Evolutionary conservation across 2,113 vertebrate genomes (phyloP).

Genomic region (Callopanchax toddi): DNA sequence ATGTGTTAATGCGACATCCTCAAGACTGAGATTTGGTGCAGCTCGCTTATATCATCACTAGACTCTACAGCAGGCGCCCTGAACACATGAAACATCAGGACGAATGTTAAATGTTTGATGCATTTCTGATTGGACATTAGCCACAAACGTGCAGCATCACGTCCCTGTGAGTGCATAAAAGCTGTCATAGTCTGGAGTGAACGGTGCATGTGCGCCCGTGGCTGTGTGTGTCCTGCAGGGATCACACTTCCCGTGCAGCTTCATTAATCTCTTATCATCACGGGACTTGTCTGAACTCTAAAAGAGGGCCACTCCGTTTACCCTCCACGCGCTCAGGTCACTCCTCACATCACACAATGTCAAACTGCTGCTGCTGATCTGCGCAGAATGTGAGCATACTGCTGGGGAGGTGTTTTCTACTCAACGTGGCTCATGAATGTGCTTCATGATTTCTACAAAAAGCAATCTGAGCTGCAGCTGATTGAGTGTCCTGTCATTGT

Average conservation of each 20-base stretch:
- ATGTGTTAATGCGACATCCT: slow-evolving; percentile 64
- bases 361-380: slow-evolving; percentile 39
- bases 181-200: slow-evolving; percentile 43
- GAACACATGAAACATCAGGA: background rate
- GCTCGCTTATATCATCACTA: slow-evolving; percentile 22
- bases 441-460: too few relatives aligned
- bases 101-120: background rate
- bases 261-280: slow-evolving; percentile 74
- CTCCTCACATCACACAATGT: slow-evolving; percentile 69
- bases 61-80: background rate
- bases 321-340: slow-evolving; percentile 67
- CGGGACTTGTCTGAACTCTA: slow-evolving; percentile 70
- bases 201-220: slow-evolving; percentile 36
- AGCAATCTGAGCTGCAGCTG: too few relatives aligned
- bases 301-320: slow-evolving; percentile 71
- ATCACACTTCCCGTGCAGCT: slow-evolving; percentile 68
- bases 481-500: too few relatives aligned
- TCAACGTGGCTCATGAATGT: too few relatives aligned
- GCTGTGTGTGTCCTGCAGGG: slow-evolving; percentile 56
- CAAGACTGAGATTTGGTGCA: slow-evolving; percentile 40
- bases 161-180: slow-evolving; percentile 4
- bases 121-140: background rate
- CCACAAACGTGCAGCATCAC: background rate
- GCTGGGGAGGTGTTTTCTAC: too few relatives aligned
- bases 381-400: slow-evolving; percentile 7